phyloP scores from a whole-genome alignment of 2,113 vertebrate species.

The Notothenia coriiceps region DNA sequence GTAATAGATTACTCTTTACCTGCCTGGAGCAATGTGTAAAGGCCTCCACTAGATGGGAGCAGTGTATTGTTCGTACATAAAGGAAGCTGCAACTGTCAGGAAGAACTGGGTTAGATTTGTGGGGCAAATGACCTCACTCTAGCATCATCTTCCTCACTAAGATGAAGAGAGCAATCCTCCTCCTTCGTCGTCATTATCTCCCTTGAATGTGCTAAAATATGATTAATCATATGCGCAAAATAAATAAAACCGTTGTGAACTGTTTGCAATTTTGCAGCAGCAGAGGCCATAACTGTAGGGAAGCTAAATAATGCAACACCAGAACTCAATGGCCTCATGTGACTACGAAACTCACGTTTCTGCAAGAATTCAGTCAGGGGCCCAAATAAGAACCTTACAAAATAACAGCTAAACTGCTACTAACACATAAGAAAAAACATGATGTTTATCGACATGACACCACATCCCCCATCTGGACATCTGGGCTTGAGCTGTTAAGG shows the following conservation, averaged over 20 bases:
- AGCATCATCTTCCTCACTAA: constrained; percentile 68
- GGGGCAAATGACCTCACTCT: constrained; percentile 76
- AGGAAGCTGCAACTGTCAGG: constrained; percentile 27
- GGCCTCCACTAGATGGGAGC: constrained; percentile 58
- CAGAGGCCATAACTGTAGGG: not conserved
- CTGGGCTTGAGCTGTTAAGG: constrained; percentile 23
- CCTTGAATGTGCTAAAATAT: not conserved
- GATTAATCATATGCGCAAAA: not conserved
- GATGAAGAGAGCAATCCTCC: constrained; percentile 48
- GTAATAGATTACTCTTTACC: not conserved
- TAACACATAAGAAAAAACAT: not conserved
- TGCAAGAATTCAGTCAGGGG: too few relatives aligned
- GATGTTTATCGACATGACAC: not conserved
- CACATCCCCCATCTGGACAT: constrained; percentile 30
- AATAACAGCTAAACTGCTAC: not conserved
- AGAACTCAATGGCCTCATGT: constrained; percentile 6
- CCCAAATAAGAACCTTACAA: not conserved
- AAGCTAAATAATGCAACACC: constrained; percentile 17
- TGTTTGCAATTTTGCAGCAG: not conserved
- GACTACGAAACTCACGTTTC: not conserved
- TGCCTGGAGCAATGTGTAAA: not conserved
- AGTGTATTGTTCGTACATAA: not conserved
- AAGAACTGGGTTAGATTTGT: constrained; percentile 73
- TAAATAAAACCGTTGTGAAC: not conserved
- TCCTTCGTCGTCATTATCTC: not conserved